Evolutionary conservation across 2,888 invertebrate genomes (phyloP), one percentile per base, ranked within the genome.

Genomic region (Pterostichus niger): DNA sequence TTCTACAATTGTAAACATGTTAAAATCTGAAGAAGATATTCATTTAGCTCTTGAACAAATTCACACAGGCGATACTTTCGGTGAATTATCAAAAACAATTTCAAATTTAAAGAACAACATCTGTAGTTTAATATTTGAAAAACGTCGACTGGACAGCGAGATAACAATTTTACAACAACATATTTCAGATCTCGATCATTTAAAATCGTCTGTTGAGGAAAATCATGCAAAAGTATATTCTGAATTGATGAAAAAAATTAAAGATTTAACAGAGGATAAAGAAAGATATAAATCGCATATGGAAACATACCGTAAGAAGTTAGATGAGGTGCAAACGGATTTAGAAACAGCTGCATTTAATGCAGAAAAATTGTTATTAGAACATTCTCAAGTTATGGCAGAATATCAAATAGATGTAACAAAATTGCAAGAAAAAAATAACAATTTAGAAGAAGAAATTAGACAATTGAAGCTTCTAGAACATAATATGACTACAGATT

Each of bases 51-150:
- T 9, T 56, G 56, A 17, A 56, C 15, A 56, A 17, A 40, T 40
- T 40, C 40, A 40, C 9, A 7, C 40, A 0, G 40, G 40, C 6
- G 40, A 40, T 6, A 7, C 2, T 40, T 40, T 40, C 5, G 40
- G 40, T 2, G 44, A 71, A 13, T 17, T 71, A 6, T 44, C 40
- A 17, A n/a, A 6, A 40, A 71, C 13, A 73, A 73, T 81, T 15
- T 15, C 44, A 24, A 52, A 15, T 9, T 54, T 81, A 24, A 52
- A 81, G 33, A 56, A 33, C 5, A 35, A 52, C 11, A 81, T 81
- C n/a, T 54, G 9, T 15, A 7, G n/a, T 10, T 35, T 81, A 13
- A 56, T 81, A 5, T 49, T 17, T 11, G 81, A 81, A 49, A 81
- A 71, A 56, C 49, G 24, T 6, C 54, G 44, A n/a, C 6, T 54